Conservation (phyloP, 2,888 invertebrate species). For the Drosophila vallismaia region DNA sequence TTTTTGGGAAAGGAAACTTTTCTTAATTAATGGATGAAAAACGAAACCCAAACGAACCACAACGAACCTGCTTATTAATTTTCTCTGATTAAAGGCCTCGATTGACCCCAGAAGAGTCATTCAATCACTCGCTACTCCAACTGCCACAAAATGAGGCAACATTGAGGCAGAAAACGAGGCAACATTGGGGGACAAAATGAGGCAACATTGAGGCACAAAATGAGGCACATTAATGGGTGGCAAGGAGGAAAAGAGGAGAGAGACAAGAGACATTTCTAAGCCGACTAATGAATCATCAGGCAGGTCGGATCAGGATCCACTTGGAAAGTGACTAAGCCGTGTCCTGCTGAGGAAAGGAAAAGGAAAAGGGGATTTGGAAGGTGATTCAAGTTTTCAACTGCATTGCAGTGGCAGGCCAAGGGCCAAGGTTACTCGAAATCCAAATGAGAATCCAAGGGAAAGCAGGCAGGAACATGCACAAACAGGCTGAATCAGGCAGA, state of each 20-base stretch:
- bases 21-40: slow-evolving; percentile 27
- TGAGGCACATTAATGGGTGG: no score
- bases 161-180: no score
- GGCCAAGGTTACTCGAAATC: slow-evolving; percentile 38
- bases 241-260: neutral
- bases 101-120: slow-evolving; percentile 36
- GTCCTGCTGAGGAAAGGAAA: neutral
- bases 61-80: slow-evolving; percentile 27
- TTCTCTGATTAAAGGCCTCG: slow-evolving; percentile 33
- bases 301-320: neutral
- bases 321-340: slow-evolving; percentile 24
- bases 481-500: no score
- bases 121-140: slow-evolving; percentile 21
- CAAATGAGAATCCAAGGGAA: neutral
- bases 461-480: no score
- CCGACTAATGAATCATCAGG: slow-evolving; percentile 42
- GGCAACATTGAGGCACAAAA: no score
- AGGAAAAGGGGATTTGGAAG: no score
- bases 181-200: no score
- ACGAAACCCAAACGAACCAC: neutral
- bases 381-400: slow-evolving; percentile 6
- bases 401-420: slow-evolving; percentile 33
- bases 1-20: no score
- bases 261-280: slow-evolving; percentile 20
- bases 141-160: no score